phyloP scores from a whole-genome alignment of 2,888 invertebrate genomes.

The Kryphioiulus occultus region DNA sequence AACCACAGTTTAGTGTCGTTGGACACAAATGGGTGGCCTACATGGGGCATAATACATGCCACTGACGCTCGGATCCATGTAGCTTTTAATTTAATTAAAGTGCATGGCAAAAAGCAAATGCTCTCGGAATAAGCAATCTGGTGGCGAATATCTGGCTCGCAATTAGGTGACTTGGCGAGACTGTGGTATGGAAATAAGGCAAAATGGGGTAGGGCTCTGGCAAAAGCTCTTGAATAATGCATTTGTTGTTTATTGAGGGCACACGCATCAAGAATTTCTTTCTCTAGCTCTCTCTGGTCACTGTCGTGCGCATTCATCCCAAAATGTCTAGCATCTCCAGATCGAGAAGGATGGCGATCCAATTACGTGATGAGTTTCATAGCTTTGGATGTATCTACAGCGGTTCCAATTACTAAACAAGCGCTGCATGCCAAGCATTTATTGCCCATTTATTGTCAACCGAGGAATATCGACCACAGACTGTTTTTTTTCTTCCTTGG shows the following conservation, averaged over 20 bases:
- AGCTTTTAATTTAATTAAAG: slow-evolving; percentile 25
- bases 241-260: background rate
- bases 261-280: background rate
- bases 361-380: slow-evolving; percentile 9
- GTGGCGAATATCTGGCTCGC: background rate
- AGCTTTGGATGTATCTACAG: background rate
- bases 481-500: background rate
- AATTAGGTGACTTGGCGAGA: background rate
- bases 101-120: background rate
- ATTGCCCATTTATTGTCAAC: background rate
- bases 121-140: slow-evolving; percentile 5
- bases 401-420: background rate
- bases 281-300: background rate
- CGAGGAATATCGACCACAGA: background rate
- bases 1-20: background rate
- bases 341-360: background rate
- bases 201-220: background rate
- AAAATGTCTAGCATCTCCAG: background rate
- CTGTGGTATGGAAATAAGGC: background rate
- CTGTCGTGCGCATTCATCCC: background rate
- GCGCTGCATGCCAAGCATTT: background rate
- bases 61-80: background rate
- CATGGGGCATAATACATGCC: background rate
- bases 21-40: background rate
- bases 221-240: slow-evolving; percentile 15